Conservation (phyloP, 64 coral and sea anemone genomes). For the Hydrozoanthus tunicans region DNA sequence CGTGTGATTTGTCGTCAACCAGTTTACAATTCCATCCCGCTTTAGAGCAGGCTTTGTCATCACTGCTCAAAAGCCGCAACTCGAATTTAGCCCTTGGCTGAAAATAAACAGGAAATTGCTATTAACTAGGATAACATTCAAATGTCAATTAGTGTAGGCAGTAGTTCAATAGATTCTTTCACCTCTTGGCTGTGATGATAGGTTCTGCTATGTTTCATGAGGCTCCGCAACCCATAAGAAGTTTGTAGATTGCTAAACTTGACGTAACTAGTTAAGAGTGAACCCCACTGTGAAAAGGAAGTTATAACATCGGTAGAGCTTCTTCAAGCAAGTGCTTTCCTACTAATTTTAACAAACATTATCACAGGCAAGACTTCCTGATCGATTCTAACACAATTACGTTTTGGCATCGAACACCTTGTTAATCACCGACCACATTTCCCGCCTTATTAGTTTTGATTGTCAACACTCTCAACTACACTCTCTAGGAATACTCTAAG, state of each 20-base stretch:
- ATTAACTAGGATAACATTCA: conserved; percentile 29
- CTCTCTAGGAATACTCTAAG: conserved; percentile 18
- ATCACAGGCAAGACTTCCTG: background rate
- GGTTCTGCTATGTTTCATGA: background rate
- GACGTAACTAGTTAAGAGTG: background rate
- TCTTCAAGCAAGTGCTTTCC: background rate
- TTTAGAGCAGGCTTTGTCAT: background rate
- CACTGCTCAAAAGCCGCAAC: background rate
- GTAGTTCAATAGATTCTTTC: conserved; percentile 20
- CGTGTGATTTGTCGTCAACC: too few species aligned
- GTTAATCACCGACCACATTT: conserved; percentile 4
- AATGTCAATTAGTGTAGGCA: conserved; percentile 19
- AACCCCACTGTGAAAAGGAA: background rate
- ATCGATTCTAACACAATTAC: background rate
- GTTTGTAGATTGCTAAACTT: background rate
- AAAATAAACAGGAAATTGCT: conserved; percentile 54
- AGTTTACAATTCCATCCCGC: background rate
- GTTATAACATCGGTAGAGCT: too few species aligned
- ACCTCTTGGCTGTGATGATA: conserved; percentile 13
- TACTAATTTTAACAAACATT: background rate
- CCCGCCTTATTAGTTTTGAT: conserved; percentile 3
- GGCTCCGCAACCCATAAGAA: too few species aligned
- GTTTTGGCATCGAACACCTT: conserved; percentile 7
- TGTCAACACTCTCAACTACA: conserved; percentile 31
- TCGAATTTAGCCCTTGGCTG: background rate